Conservation (phyloP, 2,797 vertebrate species). For the Sitta carolinensis region DNA sequence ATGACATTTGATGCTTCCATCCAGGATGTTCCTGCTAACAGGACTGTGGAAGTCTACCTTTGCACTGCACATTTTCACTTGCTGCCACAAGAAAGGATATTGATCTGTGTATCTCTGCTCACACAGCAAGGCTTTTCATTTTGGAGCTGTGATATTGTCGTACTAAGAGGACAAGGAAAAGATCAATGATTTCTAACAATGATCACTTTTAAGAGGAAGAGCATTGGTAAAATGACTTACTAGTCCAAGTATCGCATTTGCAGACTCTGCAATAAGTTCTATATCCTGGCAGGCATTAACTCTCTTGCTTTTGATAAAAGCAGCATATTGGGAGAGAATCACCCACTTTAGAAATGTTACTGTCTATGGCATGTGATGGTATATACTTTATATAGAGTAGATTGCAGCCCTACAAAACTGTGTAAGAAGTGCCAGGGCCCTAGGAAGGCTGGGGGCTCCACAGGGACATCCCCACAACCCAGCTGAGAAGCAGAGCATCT, state of each 20-base stretch:
- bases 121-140: slow-evolving; percentile 57
- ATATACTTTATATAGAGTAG: background rate
- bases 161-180: slow-evolving; percentile 39
- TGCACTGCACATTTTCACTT: slow-evolving; percentile 46
- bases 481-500: background rate
- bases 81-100: slow-evolving; percentile 45
- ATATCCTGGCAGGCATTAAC: background rate
- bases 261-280: background rate
- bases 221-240: slow-evolving; percentile 27
- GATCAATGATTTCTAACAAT: slow-evolving; percentile 59
- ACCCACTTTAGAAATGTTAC: background rate
- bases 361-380: background rate
- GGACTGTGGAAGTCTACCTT: background rate
- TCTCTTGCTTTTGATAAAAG: background rate
- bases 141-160: slow-evolving; percentile 50
- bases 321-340: background rate
- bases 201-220: slow-evolving; percentile 31
- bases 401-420: background rate
- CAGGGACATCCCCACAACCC: background rate
- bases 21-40: slow-evolving; percentile 5
- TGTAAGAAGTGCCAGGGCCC: background rate
- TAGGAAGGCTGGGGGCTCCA: background rate
- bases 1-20: background rate
- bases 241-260: background rate
- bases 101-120: slow-evolving; percentile 57